These are phyloP conservation scores for Apogon hyalosoma DNA, from an alignment of 2,797 vertebrate genomes.

Conservation along the genomic window DNA sequence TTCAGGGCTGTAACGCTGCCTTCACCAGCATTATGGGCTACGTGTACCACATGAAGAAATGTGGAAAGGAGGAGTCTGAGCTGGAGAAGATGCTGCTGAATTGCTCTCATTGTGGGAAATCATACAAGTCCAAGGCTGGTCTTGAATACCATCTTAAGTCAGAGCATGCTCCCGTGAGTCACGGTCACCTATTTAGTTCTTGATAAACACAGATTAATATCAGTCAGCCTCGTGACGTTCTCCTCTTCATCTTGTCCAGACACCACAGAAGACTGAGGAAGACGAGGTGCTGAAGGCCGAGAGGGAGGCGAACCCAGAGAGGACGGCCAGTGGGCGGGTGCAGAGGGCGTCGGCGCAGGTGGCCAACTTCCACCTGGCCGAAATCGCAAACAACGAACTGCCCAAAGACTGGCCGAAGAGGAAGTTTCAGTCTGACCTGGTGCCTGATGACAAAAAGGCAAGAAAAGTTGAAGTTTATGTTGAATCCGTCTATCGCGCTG, in stretches of 20 bases:
- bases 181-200: no score
- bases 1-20: slow-evolving; percentile 90
- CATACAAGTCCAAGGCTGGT: slow-evolving; percentile 92
- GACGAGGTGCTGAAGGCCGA: slow-evolving; percentile 69
- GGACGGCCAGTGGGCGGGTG: slow-evolving; percentile 86
- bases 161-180: slow-evolving; percentile 91
- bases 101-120: slow-evolving; percentile 92
- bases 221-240: background rate
- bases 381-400: slow-evolving; percentile 92
- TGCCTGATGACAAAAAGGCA: slow-evolving; percentile 95
- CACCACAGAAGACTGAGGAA: slow-evolving; percentile 64
- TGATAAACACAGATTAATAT: background rate
- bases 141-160: slow-evolving; percentile 93
- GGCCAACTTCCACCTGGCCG: slow-evolving; percentile 92
- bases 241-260: slow-evolving; percentile 65
- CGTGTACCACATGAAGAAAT: slow-evolving; percentile 93
- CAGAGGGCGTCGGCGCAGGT: slow-evolving; percentile 93
- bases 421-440: slow-evolving; percentile 93
- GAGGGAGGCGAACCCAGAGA: slow-evolving; percentile 76
- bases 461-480: background rate
- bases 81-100: slow-evolving; percentile 92
- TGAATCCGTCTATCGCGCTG: background rate
- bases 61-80: slow-evolving; percentile 92
- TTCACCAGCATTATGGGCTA: slow-evolving; percentile 97
- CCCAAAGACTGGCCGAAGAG: slow-evolving; percentile 96